Conservation (phyloP, 1,140 invertebrate species). For the Drosophila lowei region DNA sequence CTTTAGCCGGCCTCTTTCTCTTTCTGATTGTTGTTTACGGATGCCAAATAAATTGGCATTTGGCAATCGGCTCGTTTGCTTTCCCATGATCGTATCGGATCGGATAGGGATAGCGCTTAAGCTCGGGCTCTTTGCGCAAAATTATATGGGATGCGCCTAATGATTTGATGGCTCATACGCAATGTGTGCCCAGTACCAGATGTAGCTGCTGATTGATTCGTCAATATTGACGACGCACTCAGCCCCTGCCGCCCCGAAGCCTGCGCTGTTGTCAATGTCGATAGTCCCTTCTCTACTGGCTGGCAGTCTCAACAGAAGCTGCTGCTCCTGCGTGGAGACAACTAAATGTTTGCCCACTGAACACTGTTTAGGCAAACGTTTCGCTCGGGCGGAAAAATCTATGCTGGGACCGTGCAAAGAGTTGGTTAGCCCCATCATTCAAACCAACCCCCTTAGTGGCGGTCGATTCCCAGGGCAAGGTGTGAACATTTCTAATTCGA, state of each 20-base stretch:
- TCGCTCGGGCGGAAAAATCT: conserved; percentile 54
- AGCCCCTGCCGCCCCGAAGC: conserved; percentile 54
- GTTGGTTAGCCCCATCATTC: conserved; percentile 12
- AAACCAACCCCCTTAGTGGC: not conserved
- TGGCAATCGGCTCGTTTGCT: conserved; percentile 57
- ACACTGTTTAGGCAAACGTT: conserved; percentile 52
- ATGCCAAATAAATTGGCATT: conserved; percentile 67
- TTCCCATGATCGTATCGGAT: conserved; percentile 38
- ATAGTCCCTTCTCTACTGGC: conserved; percentile 4
- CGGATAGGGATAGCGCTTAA: conserved; percentile 17
- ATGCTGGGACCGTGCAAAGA: conserved; percentile 33
- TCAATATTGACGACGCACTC: conserved; percentile 73
- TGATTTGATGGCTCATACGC: conserved; percentile 75
- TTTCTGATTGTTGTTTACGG: conserved; percentile 37
- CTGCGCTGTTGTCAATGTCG: conserved; percentile 20
- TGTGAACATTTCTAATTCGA: conserved; percentile 29
- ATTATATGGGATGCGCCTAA: conserved; percentile 63
- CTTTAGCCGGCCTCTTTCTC: conserved; percentile 18
- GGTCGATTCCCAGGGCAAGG: not conserved
- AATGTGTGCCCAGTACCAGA: conserved; percentile 59
- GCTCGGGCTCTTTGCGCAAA: conserved; percentile 38
- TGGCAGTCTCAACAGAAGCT: conserved; percentile 8
- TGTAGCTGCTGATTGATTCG: conserved; percentile 63
- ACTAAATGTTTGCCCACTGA: conserved; percentile 56
- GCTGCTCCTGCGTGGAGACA: conserved; percentile 1